phyloP scores from a whole-genome alignment of 2,888 invertebrate genomes.

The Coelinius sp. region DNA sequence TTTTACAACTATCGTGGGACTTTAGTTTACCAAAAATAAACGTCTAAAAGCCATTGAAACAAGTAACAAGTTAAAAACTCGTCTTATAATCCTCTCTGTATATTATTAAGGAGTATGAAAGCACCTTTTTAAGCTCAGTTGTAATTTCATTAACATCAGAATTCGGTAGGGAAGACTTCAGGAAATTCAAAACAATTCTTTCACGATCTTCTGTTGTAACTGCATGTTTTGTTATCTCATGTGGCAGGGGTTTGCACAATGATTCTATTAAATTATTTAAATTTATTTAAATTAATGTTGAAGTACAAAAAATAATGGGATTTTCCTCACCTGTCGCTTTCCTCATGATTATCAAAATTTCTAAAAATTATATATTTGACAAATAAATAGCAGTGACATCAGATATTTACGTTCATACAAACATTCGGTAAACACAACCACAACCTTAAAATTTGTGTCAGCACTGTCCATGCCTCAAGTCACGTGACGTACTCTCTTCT shows the following conservation, averaged over 20 bases:
- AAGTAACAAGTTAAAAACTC: neutral
- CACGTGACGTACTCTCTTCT: neutral
- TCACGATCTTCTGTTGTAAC: constrained; percentile 59
- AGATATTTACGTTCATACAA: neutral
- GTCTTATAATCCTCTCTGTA: neutral
- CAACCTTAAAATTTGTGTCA: neutral
- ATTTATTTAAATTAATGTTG: neutral
- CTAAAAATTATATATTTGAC: neutral
- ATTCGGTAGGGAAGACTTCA: constrained; percentile 61
- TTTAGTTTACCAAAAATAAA: constrained; percentile 68
- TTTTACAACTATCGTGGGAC: constrained; percentile 64
- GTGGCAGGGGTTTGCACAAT: constrained; percentile 58
- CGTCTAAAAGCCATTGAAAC: constrained; percentile 54
- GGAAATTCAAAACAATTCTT: constrained; percentile 60
- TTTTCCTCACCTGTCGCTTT: constrained; percentile 7
- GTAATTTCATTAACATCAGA: constrained; percentile 59
- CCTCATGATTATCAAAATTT: neutral
- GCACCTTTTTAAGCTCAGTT: constrained; percentile 67
- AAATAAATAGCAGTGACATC: neutral
- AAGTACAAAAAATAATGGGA: neutral
- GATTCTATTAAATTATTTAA: constrained; percentile 49
- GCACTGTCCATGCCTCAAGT: neutral
- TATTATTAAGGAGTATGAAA: constrained; percentile 19
- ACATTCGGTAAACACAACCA: neutral
- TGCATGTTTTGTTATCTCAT: constrained; percentile 51